These are phyloP conservation scores for Heliothis subflexa DNA, from an alignment of 1,140 invertebrate species.

Conservation along the genomic window DNA sequence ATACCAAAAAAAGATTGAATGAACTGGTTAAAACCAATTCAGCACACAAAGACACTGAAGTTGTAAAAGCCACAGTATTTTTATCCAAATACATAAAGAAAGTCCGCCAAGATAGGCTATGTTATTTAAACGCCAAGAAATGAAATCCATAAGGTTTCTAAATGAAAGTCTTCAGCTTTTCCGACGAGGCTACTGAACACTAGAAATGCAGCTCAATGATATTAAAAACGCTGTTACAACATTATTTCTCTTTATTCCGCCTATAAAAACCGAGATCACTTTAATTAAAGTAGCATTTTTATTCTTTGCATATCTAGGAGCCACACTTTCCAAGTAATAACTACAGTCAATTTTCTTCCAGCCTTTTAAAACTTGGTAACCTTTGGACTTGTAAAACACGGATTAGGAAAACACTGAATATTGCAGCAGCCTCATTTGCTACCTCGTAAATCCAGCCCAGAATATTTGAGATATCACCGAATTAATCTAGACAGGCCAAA, in stretches of 20 bases:
- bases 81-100: too few species aligned
- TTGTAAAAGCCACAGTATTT: too few species aligned
- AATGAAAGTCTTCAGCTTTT: too few species aligned
- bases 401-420: conserved; percentile 31
- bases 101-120: too few species aligned
- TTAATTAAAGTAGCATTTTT: conserved; percentile 45
- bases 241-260: conserved; percentile 23
- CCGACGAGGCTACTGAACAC: background rate
- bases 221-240: conserved; percentile 22
- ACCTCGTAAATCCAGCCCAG: conserved; percentile 22
- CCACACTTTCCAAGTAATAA: conserved; percentile 40
- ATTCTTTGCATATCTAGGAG: conserved; percentile 16
- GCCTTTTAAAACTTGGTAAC: conserved; percentile 26
- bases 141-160: too few species aligned
- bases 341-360: conserved; percentile 35
- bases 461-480: conserved; percentile 38
- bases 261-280: background rate
- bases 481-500: conserved; percentile 42
- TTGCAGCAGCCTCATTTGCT: background rate
- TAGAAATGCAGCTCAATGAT: conserved; percentile 13
- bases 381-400: conserved; percentile 3
- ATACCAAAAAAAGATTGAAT: too few species aligned
- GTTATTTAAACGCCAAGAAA: too few species aligned
- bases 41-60: background rate
- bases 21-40: background rate